Percentiles rank a stretch among this genome's conserved stretches.
phyloP scores from a whole-genome alignment of 53 echinoderm and acorn worm species.

The Henricia sp. region DNA sequence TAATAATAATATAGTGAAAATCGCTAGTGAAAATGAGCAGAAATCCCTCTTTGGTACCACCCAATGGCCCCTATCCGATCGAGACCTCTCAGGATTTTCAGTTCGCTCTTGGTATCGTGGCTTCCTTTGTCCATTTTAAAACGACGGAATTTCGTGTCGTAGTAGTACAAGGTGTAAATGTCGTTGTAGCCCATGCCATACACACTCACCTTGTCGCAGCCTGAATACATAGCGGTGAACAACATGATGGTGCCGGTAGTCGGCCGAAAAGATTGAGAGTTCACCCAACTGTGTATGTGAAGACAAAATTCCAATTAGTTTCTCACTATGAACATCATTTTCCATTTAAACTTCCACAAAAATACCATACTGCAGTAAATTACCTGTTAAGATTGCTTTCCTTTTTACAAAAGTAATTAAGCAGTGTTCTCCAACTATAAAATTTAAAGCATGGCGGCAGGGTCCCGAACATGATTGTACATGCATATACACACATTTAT shows the following conservation, averaged over 20 bases:
- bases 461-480: too few relatives aligned
- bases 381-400: too few relatives aligned
- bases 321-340: too few relatives aligned
- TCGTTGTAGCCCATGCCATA: constrained; percentile 96
- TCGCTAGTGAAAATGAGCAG: constrained; percentile 54
- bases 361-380: too few relatives aligned
- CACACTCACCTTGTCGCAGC: constrained; percentile 81
- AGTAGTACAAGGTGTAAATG: constrained; percentile 87
- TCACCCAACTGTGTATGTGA: constrained; percentile 57
- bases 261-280: constrained; percentile 80
- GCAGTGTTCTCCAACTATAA: too few relatives aligned
- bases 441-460: too few relatives aligned
- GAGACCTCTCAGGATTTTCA: constrained; percentile 70
- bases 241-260: constrained; percentile 93
- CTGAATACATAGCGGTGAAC: constrained; percentile 76
- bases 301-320: too few relatives aligned
- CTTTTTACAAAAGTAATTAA: too few relatives aligned
- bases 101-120: constrained; percentile 88
- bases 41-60: constrained; percentile 92
- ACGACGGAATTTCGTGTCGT: constrained; percentile 72
- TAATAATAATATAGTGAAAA: too few relatives aligned
- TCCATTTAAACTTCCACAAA: too few relatives aligned
- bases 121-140: constrained; percentile 75
- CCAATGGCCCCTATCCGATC: constrained; percentile 69
- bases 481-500: too few relatives aligned